These are phyloP conservation scores for Malacoraja senta DNA, from an alignment of 2,797 vertebrate genomes.

Conservation along the genomic window DNA sequence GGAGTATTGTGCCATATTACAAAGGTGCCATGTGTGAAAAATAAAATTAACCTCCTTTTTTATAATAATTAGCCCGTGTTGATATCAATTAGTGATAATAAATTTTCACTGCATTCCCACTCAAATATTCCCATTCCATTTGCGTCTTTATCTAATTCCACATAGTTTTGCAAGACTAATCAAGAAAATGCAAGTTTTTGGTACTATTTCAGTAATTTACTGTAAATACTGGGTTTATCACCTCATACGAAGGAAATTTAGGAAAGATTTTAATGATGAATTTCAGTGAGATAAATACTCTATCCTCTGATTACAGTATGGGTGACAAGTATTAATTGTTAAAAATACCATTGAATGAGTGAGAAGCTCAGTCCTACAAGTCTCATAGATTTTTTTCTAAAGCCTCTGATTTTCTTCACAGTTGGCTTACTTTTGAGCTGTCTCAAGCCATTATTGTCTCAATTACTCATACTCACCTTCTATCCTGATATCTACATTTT, in stretches of 20 bases:
- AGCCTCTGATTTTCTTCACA: neutral
- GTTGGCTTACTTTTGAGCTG: neutral
- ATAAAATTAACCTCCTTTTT: neutral
- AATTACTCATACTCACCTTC: neutral
- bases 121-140: neutral
- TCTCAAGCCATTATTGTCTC: neutral
- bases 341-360: neutral
- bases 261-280: neutral
- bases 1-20: neutral
- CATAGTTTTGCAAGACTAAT: neutral
- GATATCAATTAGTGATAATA: neutral
- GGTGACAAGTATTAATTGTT: neutral
- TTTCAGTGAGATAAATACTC: neutral
- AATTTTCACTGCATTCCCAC: neutral
- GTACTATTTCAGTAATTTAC: neutral
- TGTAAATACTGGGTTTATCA: neutral
- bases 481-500: neutral
- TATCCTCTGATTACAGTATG: neutral
- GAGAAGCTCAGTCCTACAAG: neutral
- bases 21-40: neutral
- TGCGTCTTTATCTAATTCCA: neutral
- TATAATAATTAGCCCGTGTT: neutral
- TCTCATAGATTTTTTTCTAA: neutral
- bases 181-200: neutral
- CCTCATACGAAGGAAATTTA: neutral